These are phyloP conservation scores for Drosophila picticornis DNA, from an alignment of 2,888 invertebrate species.

Conservation along the genomic window DNA sequence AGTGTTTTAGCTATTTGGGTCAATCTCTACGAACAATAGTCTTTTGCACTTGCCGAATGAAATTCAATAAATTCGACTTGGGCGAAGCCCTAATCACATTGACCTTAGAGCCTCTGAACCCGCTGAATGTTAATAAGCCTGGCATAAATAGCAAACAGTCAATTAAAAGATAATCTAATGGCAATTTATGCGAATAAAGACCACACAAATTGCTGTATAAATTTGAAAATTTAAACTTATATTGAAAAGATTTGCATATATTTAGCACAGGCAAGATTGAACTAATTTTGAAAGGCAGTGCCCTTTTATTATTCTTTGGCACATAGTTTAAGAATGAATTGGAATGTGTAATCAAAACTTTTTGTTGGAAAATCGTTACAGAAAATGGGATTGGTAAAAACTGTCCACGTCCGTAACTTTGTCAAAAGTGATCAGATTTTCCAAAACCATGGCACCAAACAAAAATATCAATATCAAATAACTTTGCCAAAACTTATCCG, in stretches of 20 bases:
- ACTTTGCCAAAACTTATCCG: neutral
- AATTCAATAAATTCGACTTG: slow-evolving; percentile 49
- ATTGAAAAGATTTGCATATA: slow-evolving; percentile 2
- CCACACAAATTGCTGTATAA: slow-evolving; percentile 24
- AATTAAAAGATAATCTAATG: slow-evolving; percentile 45
- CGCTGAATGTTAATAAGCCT: slow-evolving; percentile 33
- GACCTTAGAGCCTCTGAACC: slow-evolving; percentile 56
- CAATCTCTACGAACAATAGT: slow-evolving; percentile 64
- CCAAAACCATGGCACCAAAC: too few relatives aligned
- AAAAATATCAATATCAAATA: neutral
- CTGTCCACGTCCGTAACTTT: neutral
- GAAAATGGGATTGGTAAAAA: neutral
- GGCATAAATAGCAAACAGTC: slow-evolving; percentile 17
- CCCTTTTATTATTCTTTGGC: neutral
- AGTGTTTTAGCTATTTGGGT: slow-evolving; percentile 70
- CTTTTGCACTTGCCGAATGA: slow-evolving; percentile 59
- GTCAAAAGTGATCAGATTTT: neutral
- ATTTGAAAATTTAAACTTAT: neutral
- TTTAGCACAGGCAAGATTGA: neutral
- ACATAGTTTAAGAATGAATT: neutral
- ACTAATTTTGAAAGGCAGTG: neutral
- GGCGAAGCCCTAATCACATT: slow-evolving; percentile 52
- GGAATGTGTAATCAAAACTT: too few relatives aligned
- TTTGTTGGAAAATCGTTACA: neutral
- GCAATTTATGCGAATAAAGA: slow-evolving; percentile 26